phyloP scores from a whole-genome alignment of 2,888 invertebrate species.

The Melanostoma scalare region DNA sequence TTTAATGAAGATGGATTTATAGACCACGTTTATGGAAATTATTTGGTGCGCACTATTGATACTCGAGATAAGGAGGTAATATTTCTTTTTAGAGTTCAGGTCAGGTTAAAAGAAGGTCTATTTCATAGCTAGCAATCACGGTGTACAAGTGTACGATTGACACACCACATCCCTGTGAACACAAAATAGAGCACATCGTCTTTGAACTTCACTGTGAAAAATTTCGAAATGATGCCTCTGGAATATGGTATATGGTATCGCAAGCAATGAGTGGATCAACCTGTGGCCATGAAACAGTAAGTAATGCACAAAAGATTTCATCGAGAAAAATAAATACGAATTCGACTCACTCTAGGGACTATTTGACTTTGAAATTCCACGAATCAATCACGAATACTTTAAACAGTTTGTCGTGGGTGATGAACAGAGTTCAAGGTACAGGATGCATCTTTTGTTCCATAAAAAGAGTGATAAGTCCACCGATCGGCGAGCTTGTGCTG shows the following conservation, averaged over 20 bases:
- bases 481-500: conserved; percentile 50
- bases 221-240: conserved; percentile 62
- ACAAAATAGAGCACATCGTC: conserved; percentile 44
- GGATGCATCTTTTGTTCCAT: conserved; percentile 57
- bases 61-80: conserved; percentile 57
- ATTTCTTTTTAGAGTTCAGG: too few species aligned
- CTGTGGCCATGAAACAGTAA: conserved; percentile 73
- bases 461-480: conserved; percentile 48
- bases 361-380: conserved; percentile 60
- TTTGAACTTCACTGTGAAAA: conserved; percentile 65
- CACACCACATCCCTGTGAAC: conserved; percentile 41
- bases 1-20: conserved; percentile 56
- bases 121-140: conserved; percentile 52
- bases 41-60: conserved; percentile 62
- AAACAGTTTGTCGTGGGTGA: conserved; percentile 51
- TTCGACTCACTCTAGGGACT: conserved; percentile 32
- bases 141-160: conserved; percentile 56
- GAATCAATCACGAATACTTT: conserved; percentile 53
- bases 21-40: conserved; percentile 68
- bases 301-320: conserved; percentile 38
- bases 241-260: conserved; percentile 72
- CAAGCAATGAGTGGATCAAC: conserved; percentile 72
- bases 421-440: conserved; percentile 49
- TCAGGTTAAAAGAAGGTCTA: background rate
- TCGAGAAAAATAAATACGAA: background rate